Evolutionary conservation across 2,888 invertebrate species (phyloP).

Genomic region (Priocnemis perturbator): DNA sequence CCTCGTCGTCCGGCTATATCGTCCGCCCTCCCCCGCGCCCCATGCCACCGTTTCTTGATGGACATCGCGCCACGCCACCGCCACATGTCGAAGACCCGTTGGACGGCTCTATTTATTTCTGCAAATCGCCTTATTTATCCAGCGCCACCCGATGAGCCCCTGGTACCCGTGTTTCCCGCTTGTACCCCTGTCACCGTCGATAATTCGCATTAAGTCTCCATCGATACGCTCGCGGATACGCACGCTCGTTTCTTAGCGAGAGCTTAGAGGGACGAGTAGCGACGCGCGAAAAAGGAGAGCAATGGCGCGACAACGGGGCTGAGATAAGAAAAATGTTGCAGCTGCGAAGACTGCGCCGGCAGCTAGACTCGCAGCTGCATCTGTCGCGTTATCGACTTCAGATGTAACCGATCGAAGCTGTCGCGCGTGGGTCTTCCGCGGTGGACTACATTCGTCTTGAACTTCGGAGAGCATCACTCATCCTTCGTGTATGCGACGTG

Average conservation of each 20-base stretch:
- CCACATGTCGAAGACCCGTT: constrained; percentile 55
- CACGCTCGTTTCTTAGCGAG: not conserved
- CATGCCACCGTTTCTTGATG: constrained; percentile 37
- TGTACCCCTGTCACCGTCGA: constrained; percentile 39
- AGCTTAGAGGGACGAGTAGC: constrained; percentile 8
- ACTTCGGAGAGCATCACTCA: constrained; percentile 42
- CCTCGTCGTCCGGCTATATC: constrained; percentile 18
- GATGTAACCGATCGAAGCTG: constrained; percentile 39
- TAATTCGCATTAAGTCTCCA: constrained; percentile 45
- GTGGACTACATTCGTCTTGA: constrained; percentile 28
- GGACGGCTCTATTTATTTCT: constrained; percentile 70
- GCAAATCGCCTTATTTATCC: constrained; percentile 56
- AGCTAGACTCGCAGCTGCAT: constrained; percentile 33
- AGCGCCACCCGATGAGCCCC: constrained; percentile 31
- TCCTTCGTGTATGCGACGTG: constrained; percentile 8
- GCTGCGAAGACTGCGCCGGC: constrained; percentile 18
- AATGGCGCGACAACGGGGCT: too few species aligned
- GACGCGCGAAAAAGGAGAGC: constrained; percentile 23
- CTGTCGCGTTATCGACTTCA: constrained; percentile 28
- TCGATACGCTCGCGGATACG: constrained; percentile 9
- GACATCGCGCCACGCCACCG: constrained; percentile 5
- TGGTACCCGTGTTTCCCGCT: constrained; percentile 25
- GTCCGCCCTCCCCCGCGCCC: constrained; percentile 14
- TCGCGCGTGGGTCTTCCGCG: constrained; percentile 40
- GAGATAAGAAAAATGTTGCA: constrained; percentile 11